phyloP scores from a whole-genome alignment of 2,113 vertebrate species.

The Xiphorhynchus elegans region DNA sequence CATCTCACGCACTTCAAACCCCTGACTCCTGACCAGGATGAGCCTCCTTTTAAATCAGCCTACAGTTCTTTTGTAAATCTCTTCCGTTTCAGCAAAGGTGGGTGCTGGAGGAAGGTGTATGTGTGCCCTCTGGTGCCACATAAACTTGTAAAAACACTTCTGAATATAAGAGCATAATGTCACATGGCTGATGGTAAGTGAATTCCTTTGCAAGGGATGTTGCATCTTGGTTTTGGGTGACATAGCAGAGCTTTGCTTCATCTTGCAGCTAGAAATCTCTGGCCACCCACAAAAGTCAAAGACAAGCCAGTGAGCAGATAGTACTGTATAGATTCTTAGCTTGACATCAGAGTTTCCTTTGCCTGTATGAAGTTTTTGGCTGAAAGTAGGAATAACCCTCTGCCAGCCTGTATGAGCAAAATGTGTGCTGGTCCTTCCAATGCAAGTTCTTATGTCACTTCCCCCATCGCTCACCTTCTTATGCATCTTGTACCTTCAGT shows the following conservation, averaged over 20 bases:
- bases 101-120: background rate
- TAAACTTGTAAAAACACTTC: background rate
- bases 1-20: constrained; percentile 98
- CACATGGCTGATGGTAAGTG: background rate
- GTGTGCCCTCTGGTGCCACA: background rate
- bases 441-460: background rate
- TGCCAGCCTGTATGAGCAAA: background rate
- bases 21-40: constrained; percentile 95
- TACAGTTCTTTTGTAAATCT: constrained; percentile 98
- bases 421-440: background rate
- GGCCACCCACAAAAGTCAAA: background rate
- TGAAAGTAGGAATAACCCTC: background rate
- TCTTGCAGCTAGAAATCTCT: background rate
- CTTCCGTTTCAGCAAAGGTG: constrained; percentile 97
- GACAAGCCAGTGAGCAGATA: background rate
- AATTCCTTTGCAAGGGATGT: background rate
- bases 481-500: background rate
- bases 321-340: background rate
- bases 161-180: background rate
- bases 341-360: background rate
- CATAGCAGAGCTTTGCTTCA: background rate
- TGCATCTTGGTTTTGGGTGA: background rate
- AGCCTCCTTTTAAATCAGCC: constrained; percentile 93
- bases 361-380: background rate
- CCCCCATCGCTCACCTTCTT: background rate